A percentile compares a stretch with the other conserved stretches of the same genome.
Evolutionary conservation across 2,888 invertebrate species (phyloP).

Genomic region (Drosophila hamatofila): DNA sequence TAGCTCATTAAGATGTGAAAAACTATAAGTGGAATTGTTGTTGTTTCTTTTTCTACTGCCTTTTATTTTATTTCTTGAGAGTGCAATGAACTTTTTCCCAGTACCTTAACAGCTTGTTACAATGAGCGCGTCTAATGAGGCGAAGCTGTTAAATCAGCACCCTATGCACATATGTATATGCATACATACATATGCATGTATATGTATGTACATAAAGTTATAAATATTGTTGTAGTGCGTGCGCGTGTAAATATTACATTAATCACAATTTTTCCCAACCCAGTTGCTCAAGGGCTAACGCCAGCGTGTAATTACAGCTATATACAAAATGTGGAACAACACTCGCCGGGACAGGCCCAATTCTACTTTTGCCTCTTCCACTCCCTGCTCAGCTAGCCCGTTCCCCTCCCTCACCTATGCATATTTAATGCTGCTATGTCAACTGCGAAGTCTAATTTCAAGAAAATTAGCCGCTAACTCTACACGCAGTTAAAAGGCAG

Average conservation of each 20-base stretch:
- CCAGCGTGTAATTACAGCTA: conserved; percentile 50
- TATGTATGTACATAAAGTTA: not conserved
- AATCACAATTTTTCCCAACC: conserved; percentile 44
- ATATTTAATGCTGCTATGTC: conserved; percentile 26
- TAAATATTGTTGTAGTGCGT: conserved; percentile 27
- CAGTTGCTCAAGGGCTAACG: conserved; percentile 11
- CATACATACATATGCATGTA: not conserved
- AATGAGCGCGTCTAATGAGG: conserved; percentile 27
- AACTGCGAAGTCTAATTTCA: conserved; percentile 21
- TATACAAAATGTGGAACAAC: conserved; percentile 47
- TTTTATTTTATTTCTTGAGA: conserved; percentile 12
- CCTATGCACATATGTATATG: not conserved
- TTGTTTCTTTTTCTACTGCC: not conserved
- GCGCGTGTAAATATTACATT: conserved; percentile 74
- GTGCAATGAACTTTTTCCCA: conserved; percentile 60
- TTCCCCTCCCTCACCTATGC: not conserved
- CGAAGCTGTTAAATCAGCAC: conserved; percentile 23
- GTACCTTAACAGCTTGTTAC: conserved; percentile 12
- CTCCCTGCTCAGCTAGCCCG: not conserved
- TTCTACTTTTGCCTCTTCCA: conserved; percentile 10
- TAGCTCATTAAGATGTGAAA: conserved; percentile 31
- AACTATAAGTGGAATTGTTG: conserved; percentile 10
- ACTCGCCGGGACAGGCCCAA: conserved; percentile 38
- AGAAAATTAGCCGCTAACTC: conserved; percentile 43
- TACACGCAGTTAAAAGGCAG: conserved; percentile 33